Percentiles rank a stretch among this genome's conserved stretches.
phyloP scores from a whole-genome alignment of 2,113 vertebrate genomes.

The Ascaphus truei region DNA sequence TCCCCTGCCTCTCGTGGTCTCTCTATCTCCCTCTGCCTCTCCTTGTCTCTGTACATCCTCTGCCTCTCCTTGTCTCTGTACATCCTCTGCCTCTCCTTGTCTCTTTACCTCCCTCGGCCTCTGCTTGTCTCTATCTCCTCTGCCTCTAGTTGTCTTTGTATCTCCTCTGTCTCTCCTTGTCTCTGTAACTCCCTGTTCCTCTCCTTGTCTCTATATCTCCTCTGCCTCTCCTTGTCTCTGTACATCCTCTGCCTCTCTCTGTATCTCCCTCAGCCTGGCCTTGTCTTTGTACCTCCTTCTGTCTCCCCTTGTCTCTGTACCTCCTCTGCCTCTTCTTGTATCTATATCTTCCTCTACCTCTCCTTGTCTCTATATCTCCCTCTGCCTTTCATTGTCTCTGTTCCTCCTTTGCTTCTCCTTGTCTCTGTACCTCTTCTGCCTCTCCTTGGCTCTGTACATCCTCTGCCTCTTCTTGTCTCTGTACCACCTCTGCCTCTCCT shows the following conservation, averaged over 20 bases:
- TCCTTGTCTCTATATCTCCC: background rate
- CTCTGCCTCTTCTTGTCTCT: slow-evolving; percentile 1
- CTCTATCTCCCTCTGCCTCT: background rate
- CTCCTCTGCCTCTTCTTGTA: background rate
- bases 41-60: background rate
- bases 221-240: background rate
- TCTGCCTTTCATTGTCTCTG: slow-evolving; percentile 7
- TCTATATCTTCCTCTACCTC: background rate
- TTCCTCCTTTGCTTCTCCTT: background rate
- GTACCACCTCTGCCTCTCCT: background rate
- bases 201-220: background rate
- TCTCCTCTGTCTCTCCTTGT: background rate
- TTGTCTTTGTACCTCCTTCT: background rate
- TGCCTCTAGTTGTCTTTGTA: background rate
- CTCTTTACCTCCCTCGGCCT: background rate
- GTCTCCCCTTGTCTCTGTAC: background rate
- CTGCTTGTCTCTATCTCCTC: background rate
- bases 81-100: background rate
- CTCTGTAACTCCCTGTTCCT: background rate
- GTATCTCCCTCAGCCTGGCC: too few species aligned
- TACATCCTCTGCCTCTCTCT: background rate
- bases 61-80: background rate
- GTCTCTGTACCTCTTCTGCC: background rate
- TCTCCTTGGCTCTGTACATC: background rate
- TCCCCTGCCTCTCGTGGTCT: background rate